Evolutionary conservation across 2,797 vertebrate genomes (phyloP), one percentile per base, ranked within the genome.

Genomic region (Sarcoramphus papa): DNA sequence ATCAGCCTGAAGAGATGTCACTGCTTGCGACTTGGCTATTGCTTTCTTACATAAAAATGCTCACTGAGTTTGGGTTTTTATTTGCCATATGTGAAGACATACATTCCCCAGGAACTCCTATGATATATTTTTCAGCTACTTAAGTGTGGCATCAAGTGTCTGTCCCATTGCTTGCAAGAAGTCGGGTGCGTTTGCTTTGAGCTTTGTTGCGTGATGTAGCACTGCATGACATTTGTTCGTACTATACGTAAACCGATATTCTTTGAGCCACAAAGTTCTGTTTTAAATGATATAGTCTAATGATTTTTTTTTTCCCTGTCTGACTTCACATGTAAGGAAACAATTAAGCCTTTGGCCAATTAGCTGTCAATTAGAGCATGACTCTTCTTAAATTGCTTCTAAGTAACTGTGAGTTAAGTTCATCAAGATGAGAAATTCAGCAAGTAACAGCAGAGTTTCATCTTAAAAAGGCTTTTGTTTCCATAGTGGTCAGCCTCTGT

Each of bases 201-300:
- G 80, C 68, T 65, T 30, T 1, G 0, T 5, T 20, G 85, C 5
- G 3, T 45, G 74, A 8, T 1, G 2, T 28, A 17, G 43, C 1
- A 0, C 60, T 37, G 73, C 60, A 27, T 1, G 1, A 6, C 10
- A 3, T 59, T 13, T 19, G 1, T 53, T 57, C 5, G 0, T 28
- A 2, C n/a, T 67, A 4, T 80, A 85, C 74, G 8, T 31, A 37
- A 63, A 23, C 35, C 6, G 1, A 23, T 37, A 2, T 17, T 51
- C 62, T 59, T 17, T 5, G 57, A 76, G 68, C 13, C 60, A 18
- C 23, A 12, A 69, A 81, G 9, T 75, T 83, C 41, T 69, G 27
- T 1, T 85, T 63, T 54, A 15, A 62, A 43, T 37, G 20, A 13
- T 2, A 5, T 0, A 1, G 12, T 45, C 43, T 41, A 1, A 4